Evolutionary conservation across 2,113 vertebrate genomes (phyloP), one percentile per base, ranked within the genome.

Genomic region (Marmota monax): DNA sequence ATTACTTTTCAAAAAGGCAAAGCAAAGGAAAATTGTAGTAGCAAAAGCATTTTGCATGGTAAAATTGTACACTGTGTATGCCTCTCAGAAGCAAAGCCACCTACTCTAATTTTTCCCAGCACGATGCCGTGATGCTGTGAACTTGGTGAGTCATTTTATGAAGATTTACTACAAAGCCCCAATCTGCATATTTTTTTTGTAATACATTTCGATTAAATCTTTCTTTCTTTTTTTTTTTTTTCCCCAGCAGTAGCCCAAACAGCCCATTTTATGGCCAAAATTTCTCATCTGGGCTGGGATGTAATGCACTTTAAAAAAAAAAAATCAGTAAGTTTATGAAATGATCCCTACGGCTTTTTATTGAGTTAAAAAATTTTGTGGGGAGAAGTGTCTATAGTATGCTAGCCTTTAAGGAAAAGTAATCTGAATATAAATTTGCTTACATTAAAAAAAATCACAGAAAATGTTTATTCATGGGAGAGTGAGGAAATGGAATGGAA

Each of bases 131-230:
- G 85, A 93, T 90, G 93, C 91, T 94, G 85, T 89, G 96, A 94
- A 95, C 93, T 79, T 82, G 84, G 96, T 98, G 95, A 96, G 93
- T 98, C 97, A 98, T 86, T 97, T 98, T 90, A 95, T 96, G 85
- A 95, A 97, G 90, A 58, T 97, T 98, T 98, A 97, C 97, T 97
- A 97, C 74, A 94, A 92, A 96, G 87, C 69, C 63, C 48, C 42
- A 78, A 94, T 94, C 77, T 96, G 84, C 61, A 83, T 93, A 87
- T 86, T 72, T 45, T 45, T 45, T 77, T 82, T 87, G 87, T 82
- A 96, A 92, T 79, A 58, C 85, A 84, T 88, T 96, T 91, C 72
- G 80, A 78, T 96, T 91, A 92, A 96, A 92, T 96, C 84, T 94
- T 95, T 39, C 72, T 39, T 39, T 39, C 79, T 95, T 91, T 69